Conservation (phyloP, 2,113 vertebrate species). For the Pipa parva region DNA sequence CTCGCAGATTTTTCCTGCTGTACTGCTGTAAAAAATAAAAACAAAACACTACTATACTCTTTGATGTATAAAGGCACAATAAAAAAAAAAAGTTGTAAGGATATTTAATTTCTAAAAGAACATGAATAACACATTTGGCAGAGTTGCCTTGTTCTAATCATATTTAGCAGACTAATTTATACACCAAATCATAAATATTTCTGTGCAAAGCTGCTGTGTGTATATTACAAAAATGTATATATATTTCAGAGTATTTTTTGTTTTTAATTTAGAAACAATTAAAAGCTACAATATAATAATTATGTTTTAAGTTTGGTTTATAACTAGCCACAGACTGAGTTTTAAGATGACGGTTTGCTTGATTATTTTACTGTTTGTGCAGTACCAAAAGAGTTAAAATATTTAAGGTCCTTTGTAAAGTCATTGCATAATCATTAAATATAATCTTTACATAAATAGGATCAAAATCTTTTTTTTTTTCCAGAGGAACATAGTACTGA, state of each 20-base stretch:
- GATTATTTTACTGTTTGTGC: neutral
- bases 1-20: too few relatives aligned
- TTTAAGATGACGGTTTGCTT: neutral
- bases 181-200: neutral
- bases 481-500: too few relatives aligned
- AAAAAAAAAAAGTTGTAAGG: neutral
- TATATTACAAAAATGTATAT: constrained; percentile 6
- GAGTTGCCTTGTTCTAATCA: neutral
- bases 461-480: too few relatives aligned
- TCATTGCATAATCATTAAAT: too few relatives aligned
- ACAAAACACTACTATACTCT: neutral
- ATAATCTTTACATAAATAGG: too few relatives aligned
- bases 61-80: neutral
- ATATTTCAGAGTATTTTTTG: too few relatives aligned
- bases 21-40: too few relatives aligned
- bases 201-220: neutral
- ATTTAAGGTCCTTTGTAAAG: too few relatives aligned
- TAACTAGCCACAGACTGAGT: neutral
- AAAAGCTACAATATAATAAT: neutral
- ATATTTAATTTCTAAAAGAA: neutral
- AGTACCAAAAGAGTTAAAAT: neutral
- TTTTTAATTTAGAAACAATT: neutral
- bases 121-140: neutral
- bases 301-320: neutral
- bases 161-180: neutral